phyloP scores from a whole-genome alignment of 2,113 vertebrate genomes.

The Bagarius yarrelli region DNA sequence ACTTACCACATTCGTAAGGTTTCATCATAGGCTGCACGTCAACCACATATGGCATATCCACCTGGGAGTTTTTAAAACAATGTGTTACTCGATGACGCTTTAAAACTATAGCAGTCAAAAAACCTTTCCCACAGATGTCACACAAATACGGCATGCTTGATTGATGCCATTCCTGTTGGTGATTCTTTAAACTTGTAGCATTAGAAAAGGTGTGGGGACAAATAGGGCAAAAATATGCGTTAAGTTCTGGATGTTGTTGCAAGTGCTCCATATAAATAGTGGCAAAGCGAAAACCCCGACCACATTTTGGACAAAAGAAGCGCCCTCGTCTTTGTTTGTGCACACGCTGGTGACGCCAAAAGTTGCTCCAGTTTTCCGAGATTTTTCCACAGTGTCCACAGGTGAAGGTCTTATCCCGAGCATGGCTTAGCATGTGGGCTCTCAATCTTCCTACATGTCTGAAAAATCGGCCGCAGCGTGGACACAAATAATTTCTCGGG shows the following conservation, averaged over 20 bases:
- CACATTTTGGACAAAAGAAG: constrained; percentile 69
- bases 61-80: constrained; percentile 20
- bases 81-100: constrained; percentile 50
- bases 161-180: constrained; percentile 50
- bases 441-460: constrained; percentile 70
- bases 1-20: constrained; percentile 72
- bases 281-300: constrained; percentile 68
- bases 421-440: constrained; percentile 75
- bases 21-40: constrained; percentile 42
- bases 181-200: constrained; percentile 42
- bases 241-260: constrained; percentile 67
- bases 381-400: constrained; percentile 70
- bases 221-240: constrained; percentile 43
- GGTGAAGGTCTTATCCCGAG: constrained; percentile 59
- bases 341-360: constrained; percentile 73
- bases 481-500: constrained; percentile 73
- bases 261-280: constrained; percentile 68
- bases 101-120: constrained; percentile 42
- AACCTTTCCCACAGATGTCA: constrained; percentile 53
- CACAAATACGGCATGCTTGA: constrained; percentile 48
- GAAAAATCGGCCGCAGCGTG: constrained; percentile 70
- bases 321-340: constrained; percentile 69
- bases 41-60: constrained; percentile 3
- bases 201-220: constrained; percentile 49
- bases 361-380: constrained; percentile 68